Conservation (phyloP, 1,140 invertebrate species). For the Coenobita brevimanus region DNA sequence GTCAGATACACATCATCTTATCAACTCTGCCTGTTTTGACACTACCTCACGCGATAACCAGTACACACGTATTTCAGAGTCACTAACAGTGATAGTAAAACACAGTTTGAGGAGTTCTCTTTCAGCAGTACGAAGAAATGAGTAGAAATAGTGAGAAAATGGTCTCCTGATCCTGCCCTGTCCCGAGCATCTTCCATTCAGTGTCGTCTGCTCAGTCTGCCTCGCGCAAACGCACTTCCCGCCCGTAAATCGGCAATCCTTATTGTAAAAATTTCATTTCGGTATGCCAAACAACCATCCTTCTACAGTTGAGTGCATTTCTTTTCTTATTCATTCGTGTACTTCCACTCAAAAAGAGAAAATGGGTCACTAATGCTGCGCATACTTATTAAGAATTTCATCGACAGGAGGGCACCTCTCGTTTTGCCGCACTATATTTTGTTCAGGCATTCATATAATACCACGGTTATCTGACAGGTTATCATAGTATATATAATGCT, state of each 20-base stretch:
- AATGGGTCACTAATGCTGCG: too few relatives aligned
- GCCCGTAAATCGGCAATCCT: conserved; percentile 37
- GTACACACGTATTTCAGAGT: conserved; percentile 18
- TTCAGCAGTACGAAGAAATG: conserved; percentile 30
- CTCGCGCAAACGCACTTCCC: conserved; percentile 44
- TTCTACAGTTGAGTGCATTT: too few relatives aligned
- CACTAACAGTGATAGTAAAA: neutral
- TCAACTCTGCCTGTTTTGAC: neutral
- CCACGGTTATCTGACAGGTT: too few relatives aligned
- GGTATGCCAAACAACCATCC: neutral
- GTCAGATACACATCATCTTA: conserved; percentile 41
- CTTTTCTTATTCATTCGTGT: neutral
- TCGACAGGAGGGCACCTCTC: too few relatives aligned
- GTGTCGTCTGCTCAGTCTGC: conserved; percentile 54
- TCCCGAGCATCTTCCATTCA: conserved; percentile 54
- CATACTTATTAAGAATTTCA: too few relatives aligned
- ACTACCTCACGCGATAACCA: neutral
- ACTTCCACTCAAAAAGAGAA: too few relatives aligned
- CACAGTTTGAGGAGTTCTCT: neutral
- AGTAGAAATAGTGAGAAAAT: conserved; percentile 57
- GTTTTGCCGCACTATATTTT: too few relatives aligned
- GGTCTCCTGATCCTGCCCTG: conserved; percentile 32
- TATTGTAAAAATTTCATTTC: conserved; percentile 36
- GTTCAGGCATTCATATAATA: too few relatives aligned
- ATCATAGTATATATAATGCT: too few relatives aligned